Conservation (phyloP, 2,113 vertebrate genomes). For the Nestor notabilis region DNA sequence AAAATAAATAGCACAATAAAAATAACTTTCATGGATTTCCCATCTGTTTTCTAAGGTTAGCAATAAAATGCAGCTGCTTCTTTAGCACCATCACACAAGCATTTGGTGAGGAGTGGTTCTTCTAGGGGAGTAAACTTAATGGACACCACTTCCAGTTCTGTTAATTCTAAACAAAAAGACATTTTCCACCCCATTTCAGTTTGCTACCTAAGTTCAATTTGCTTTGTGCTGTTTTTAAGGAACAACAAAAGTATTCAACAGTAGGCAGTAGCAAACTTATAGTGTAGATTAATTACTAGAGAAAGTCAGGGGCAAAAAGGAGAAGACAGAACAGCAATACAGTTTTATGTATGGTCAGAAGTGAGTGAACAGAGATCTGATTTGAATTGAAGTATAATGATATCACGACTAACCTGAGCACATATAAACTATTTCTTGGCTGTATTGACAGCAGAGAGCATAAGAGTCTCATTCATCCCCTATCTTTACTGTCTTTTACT, state of each 20-base stretch:
- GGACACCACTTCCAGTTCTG: background rate
- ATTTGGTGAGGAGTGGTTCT: accelerated
- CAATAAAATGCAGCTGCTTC: background rate
- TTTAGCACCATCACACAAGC: background rate
- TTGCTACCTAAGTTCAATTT: background rate
- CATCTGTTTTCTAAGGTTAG: background rate
- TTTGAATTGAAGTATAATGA: background rate
- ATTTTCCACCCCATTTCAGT: background rate
- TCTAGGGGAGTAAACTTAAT: background rate
- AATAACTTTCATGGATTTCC: background rate
- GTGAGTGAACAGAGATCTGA: background rate
- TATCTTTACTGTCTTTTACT: background rate
- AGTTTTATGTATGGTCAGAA: background rate
- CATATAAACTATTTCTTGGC: background rate
- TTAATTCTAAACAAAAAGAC: background rate
- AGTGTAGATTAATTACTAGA: background rate
- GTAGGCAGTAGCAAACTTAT: background rate
- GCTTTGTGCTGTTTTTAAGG: background rate
- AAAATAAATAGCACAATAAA: background rate
- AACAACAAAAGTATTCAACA: background rate
- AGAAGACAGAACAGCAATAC: background rate
- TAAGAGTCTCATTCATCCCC: background rate
- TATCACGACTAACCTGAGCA: background rate
- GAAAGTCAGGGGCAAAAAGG: background rate
- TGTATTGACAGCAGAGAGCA: background rate